Conservation (phyloP, 2,888 invertebrate species). For the Psococerastis gibbosa region DNA sequence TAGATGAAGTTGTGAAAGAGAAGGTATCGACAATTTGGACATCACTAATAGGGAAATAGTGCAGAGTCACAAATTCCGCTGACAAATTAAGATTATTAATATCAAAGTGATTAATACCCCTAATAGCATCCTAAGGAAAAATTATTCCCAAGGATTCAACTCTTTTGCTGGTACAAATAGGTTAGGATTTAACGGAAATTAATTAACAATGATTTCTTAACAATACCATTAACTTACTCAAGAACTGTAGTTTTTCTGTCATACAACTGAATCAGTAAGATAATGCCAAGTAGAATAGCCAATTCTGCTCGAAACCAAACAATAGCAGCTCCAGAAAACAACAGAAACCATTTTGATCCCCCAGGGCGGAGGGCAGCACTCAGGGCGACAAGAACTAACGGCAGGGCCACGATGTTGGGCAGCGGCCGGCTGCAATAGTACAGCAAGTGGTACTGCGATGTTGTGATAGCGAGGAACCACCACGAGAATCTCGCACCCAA, state of each 20-base stretch:
- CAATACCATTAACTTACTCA: too few species aligned
- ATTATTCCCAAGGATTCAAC: too few species aligned
- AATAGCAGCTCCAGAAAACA: slow-evolving; percentile 70
- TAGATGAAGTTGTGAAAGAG: slow-evolving; percentile 6
- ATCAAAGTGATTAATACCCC: too few species aligned
- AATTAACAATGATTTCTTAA: too few species aligned
- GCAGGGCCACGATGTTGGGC: slow-evolving; percentile 87
- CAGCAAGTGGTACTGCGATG: slow-evolving; percentile 94
- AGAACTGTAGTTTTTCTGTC: slow-evolving; percentile 44
- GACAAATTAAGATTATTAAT: too few species aligned
- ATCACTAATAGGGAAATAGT: too few species aligned
- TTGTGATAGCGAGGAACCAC: slow-evolving; percentile 69
- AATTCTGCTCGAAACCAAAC: slow-evolving; percentile 84
- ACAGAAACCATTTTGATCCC: slow-evolving; percentile 47
- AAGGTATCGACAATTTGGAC: too few species aligned
- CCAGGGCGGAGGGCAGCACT: slow-evolving; percentile 67
- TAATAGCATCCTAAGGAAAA: too few species aligned
- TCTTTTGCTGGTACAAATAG: too few species aligned
- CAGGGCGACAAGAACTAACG: slow-evolving; percentile 68
- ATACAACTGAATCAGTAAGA: slow-evolving; percentile 62
- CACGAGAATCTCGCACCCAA: slow-evolving; percentile 61
- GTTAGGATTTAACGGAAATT: too few species aligned
- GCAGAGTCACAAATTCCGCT: too few species aligned
- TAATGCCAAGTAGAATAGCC: slow-evolving; percentile 64
- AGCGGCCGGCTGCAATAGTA: slow-evolving; percentile 88